A percentile compares a stretch with the other conserved stretches of the same genome.
Evolutionary conservation across 1,140 invertebrate species (phyloP).

Genomic region (Kradibia gibbosae): DNA sequence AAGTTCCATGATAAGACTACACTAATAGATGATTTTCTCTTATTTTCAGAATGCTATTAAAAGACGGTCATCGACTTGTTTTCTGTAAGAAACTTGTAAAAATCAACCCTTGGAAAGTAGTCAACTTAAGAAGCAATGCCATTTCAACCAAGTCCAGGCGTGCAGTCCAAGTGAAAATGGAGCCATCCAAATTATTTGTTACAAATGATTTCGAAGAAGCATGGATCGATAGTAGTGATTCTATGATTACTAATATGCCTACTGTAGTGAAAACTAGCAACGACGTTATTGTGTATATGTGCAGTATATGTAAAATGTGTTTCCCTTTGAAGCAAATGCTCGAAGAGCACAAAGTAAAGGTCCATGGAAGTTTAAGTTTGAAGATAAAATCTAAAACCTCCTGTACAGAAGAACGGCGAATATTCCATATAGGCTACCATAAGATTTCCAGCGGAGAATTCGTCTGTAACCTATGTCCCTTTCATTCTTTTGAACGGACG

Average conservation of each 20-base stretch:
- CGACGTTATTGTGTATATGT: constrained; percentile 56
- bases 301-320: constrained; percentile 70
- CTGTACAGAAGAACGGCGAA: not conserved
- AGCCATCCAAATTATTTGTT: not conserved
- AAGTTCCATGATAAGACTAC: not conserved
- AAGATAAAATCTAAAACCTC: not conserved
- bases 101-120: not conserved
- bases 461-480: constrained; percentile 33
- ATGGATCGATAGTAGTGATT: constrained; percentile 11
- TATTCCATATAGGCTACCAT: constrained; percentile 5
- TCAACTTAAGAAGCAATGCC: not conserved
- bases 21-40: constrained; percentile 38
- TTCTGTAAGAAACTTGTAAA: constrained; percentile 37
- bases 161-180: constrained; percentile 11
- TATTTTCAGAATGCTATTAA: constrained; percentile 34
- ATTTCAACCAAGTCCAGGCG: not conserved
- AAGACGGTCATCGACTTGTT: not conserved
- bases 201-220: constrained; percentile 34
- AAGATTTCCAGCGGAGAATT: not conserved
- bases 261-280: not conserved
- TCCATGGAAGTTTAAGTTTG: constrained; percentile 46
- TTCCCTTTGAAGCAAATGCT: constrained; percentile 73
- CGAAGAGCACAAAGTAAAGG: constrained; percentile 59
- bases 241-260: not conserved
- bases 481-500: not conserved